These are phyloP conservation scores for Globodera rostochiensis DNA, from an alignment of 1,140 invertebrate species.

Conservation along the genomic window DNA sequence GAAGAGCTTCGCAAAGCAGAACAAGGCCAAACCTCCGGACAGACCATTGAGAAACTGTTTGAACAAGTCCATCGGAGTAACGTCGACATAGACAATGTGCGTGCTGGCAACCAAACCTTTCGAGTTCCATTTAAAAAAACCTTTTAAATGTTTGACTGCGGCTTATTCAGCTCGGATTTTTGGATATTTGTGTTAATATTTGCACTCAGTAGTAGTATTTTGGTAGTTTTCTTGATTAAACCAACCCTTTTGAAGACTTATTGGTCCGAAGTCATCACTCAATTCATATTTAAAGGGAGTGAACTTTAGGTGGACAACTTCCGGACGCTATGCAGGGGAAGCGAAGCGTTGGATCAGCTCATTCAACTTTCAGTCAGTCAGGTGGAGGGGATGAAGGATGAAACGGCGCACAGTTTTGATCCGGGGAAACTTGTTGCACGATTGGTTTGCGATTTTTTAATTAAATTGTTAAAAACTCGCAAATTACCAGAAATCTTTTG, in stretches of 20 bases:
- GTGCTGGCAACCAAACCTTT: too few species aligned
- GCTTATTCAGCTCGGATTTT: background rate
- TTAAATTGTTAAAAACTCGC: background rate
- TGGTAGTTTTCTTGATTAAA: too few species aligned
- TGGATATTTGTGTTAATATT: too few species aligned
- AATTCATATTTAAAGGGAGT: too few species aligned
- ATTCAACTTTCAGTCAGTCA: slow-evolving; percentile 25
- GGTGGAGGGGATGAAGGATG: slow-evolving; percentile 17
- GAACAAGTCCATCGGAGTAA: background rate
- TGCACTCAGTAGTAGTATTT: too few species aligned
- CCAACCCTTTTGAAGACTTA: too few species aligned
- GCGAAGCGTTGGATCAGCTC: slow-evolving; percentile 25
- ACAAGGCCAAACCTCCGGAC: background rate
- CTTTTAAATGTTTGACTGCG: too few species aligned
- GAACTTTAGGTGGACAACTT: slow-evolving; percentile 6
- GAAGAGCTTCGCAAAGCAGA: background rate
- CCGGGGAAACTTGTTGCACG: background rate
- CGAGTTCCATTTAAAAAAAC: too few species aligned
- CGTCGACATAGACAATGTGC: background rate
- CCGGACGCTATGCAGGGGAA: slow-evolving; percentile 1
- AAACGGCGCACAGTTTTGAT: slow-evolving; percentile 20
- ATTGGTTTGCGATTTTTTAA: slow-evolving; percentile 14
- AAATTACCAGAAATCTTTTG: background rate
- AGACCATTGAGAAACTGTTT: background rate
- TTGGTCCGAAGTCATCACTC: too few species aligned